phyloP scores from a whole-genome alignment of 2,113 vertebrate species.

The Sorex fumeus region DNA sequence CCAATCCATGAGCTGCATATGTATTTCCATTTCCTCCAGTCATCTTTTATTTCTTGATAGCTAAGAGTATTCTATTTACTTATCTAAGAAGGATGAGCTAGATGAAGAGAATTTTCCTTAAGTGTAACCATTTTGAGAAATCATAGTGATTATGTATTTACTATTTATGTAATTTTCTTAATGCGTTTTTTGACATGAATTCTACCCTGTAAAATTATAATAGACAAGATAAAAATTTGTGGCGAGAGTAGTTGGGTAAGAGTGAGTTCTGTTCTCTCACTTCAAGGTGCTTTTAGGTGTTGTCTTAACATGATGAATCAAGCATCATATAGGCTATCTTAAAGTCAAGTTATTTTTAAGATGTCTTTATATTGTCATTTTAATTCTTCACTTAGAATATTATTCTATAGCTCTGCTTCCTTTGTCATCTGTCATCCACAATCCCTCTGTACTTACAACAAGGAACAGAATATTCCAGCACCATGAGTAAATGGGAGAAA shows the following conservation, averaged over 20 bases:
- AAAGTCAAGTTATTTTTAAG: constrained; percentile 45
- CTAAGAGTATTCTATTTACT: background rate
- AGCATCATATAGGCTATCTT: background rate
- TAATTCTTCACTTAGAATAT: constrained; percentile 49
- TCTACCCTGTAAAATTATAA: constrained; percentile 15
- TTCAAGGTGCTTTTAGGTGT: background rate
- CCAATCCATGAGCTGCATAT: too few species aligned
- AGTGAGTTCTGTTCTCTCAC: background rate
- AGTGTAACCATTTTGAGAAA: background rate
- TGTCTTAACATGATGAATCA: constrained; percentile 15
- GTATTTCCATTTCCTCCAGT: too few species aligned
- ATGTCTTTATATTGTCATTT: constrained; percentile 47
- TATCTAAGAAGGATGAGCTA: background rate
- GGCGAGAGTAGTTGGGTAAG: background rate
- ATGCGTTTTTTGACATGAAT: background rate
- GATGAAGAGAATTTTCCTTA: too few species aligned
- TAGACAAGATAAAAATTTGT: constrained; percentile 21
- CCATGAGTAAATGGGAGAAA: background rate
- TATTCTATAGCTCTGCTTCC: constrained; percentile 31
- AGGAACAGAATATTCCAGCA: constrained; percentile 53
- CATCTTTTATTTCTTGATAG: background rate
- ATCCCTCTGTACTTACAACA: constrained; percentile 1
- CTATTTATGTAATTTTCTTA: background rate
- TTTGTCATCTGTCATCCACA: constrained; percentile 5
- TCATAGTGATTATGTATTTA: background rate